Evolutionary conservation across 2,888 invertebrate species (phyloP), one percentile per base, ranked within the genome.

Genomic region (Papilio elwesi): DNA sequence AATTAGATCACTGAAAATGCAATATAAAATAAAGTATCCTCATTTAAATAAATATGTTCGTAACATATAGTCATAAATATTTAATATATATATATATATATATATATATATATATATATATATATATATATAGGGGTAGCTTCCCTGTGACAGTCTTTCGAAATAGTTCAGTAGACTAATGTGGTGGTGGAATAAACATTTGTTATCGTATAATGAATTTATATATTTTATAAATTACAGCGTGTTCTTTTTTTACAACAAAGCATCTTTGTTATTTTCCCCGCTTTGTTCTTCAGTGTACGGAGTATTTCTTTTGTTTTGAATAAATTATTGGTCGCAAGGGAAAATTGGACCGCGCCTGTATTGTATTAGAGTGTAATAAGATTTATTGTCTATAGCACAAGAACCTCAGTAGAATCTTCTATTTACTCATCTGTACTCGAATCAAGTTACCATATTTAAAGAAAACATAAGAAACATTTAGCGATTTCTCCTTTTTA

Each of bases 261-360:
- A 59, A 59, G 59, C 59, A 59, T 59, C 59, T 59, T 59, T 59
- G 59, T 38, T 38, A 43, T 59, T 43, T 43, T 9, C n/a, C n/a
- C 59, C 59, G 26, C 59, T 59, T 59, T 59, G 59, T 59, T 59
- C 7, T n/a, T 38, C n/a, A 59, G 38, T n/a, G 59, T 59, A n/a
- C 59, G 59, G 38, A 38, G 59, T 59, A 59, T 59, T 59, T 59
- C 59, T 59, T 59, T 59, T 59, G 59, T 59, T 59, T 59, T 59
- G 59, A 59, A 59, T 59, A 59, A 59, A 38, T 59, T 59, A 59
- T 59, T 59, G 59, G 59, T 59, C 59, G 38, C 59, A 43, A 59
- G 59, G 59, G 59, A 59, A 59, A 59, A 59, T 59, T 59, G 59
- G 59, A 59, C 59, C 59, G 13, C n/a, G 38, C 38, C 36, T 38